Base-by-base conservation (phyloP, 2,888 invertebrate genomes). In the Hetaerina titia region DNA sequence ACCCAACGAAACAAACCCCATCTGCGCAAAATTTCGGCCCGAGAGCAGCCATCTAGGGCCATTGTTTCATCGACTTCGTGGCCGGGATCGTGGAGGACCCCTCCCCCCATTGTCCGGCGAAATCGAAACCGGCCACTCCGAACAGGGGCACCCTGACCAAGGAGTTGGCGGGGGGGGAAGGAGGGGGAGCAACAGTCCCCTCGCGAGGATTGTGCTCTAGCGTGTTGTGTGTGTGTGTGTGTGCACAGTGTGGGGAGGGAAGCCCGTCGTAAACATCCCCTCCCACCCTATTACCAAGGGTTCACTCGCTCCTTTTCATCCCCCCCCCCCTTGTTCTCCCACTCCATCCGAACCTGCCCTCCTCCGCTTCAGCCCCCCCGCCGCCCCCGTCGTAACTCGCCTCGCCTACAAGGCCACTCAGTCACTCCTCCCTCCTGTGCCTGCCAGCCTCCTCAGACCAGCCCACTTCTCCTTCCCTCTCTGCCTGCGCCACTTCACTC, bases 1-100 rank as follows among this genome's bases (percentile, higher is more conserved):
- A 7, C 4, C 60, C 13, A 60, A 5, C 60, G 17, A 11, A 60
- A 60, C 60, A 15, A 11, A 60, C 60, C 60, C 60, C 69, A 0
- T 69, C 69, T n/a, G 69, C 81, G 31, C 81, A 11, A 81, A 74
- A 81, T 81, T 81, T 13, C 9, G 81, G 13, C n/a, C n/a, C 81
- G 81, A 31, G 81, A 81, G 81, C 25, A 81, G 31, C 81, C 81
- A 81, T 81, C 81, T 45, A 45, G 45, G 81, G 81, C 81, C 81
- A 81, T 81, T 81, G 81, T 81, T 81, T 81, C 81, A 31, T 81
- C 31, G 31, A 81, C 81, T 31, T 31, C 31, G 81, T 25, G 81
- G 31, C 2, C 81, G 31, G 31, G 81, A 81, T 31, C 31, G 81
- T 81, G 9, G 31, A 15, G 81, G 81, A 45, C 45, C 45, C 45